Evolutionary conservation across 2,797 vertebrate species (phyloP), one percentile per base, ranked within the genome.

Genomic region (Myotis daubentonii): DNA sequence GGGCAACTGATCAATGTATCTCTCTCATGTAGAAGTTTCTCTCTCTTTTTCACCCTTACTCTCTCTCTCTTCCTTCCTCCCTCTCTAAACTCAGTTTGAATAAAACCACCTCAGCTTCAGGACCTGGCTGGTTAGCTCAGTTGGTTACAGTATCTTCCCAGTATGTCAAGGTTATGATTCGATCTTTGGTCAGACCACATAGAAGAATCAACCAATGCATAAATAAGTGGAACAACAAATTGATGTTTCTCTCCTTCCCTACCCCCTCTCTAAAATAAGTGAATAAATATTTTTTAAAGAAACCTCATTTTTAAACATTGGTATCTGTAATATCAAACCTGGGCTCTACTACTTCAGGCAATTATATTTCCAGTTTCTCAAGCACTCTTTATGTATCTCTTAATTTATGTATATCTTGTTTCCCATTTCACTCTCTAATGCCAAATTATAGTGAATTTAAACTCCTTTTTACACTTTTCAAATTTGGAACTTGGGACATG

Each of bases 381-480:
- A 1, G 60, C 36, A 62, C 23, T 84, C 47, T 81, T 85, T 20
- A 8, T 53, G 3, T 84, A 25, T 86, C 36, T 76, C 41, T 25
- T 82, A 57, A 25, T 49, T 44, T 53, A 7, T 53, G 2, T 81
- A 25, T 87, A n/a, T 78, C 41, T 25, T 79, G 36, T 75, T 84
- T 89, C 15, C 28, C 49, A 15, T 11, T 75, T 82, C 19, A 53
- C 25, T 84, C n/a, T 95, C 62, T 80, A 76, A 70, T 51, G 38
- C 60, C 82, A 93, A 41, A 23, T 36, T 68, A 57, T 53, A 44
- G 22, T 88, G 62, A 65, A 79, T 79, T 87, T 89, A 79, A 89
- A 53, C 9, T 92, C 66, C 22, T 81, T 65, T 89, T 83, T 25
- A 38, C 28, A 62, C 4, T 86, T 5, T 51, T 89, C 83, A 91